Percentiles rank a stretch among this genome's conserved stretches.
Conservation (phyloP, 1,140 invertebrate genomes). For the Arion vulgaris region DNA sequence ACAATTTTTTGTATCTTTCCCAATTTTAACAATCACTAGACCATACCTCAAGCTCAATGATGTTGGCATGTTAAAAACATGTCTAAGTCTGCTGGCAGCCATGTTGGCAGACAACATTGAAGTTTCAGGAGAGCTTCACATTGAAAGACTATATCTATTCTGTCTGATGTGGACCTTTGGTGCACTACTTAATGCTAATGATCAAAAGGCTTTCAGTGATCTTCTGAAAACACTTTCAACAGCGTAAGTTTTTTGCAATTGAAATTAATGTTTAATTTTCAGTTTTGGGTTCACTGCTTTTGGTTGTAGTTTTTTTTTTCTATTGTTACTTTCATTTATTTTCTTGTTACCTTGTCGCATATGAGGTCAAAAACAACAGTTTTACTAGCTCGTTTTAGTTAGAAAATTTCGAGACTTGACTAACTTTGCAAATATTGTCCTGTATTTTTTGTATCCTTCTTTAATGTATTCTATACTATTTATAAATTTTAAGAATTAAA, state of each 20-base stretch:
- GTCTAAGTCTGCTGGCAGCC: constrained; percentile 68
- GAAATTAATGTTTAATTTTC: neutral
- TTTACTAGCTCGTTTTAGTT: no score
- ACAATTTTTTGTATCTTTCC: no score
- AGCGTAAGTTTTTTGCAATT: constrained; percentile 62
- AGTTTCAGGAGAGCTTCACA: constrained; percentile 71
- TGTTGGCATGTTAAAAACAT: constrained; percentile 70
- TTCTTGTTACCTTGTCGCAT: no score
- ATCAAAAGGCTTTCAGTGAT: constrained; percentile 69
- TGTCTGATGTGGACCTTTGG: constrained; percentile 73
- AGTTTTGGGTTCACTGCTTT: neutral
- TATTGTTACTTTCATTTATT: no score
- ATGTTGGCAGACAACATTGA: constrained; percentile 72
- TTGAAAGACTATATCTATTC: constrained; percentile 71
- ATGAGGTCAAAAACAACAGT: no score
- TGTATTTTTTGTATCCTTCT: no score
- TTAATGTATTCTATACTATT: no score
- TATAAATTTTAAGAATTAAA: no score
- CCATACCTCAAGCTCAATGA: constrained; percentile 62
- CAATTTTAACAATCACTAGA: constrained; percentile 47
- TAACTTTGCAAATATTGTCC: no score
- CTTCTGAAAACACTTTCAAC: constrained; percentile 69
- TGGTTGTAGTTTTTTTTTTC: neutral
- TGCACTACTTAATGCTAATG: constrained; percentile 64
- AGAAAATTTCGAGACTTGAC: no score